Percentiles rank a stretch among this genome's conserved stretches.
Conservation (phyloP, 35 echinoderm and acorn worm species). For the Ophiothrix spiculata region DNA sequence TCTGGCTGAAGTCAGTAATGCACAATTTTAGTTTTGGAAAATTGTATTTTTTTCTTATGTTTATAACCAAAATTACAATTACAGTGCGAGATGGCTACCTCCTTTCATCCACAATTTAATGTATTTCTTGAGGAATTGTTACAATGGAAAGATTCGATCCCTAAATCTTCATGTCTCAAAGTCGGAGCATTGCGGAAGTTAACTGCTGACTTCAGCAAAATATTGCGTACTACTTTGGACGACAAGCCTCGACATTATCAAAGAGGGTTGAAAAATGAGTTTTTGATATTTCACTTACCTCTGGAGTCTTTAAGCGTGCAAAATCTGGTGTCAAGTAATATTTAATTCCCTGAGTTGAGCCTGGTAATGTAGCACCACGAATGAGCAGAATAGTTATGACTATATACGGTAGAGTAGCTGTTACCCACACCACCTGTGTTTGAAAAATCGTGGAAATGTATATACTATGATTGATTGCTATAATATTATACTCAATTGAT, state of each 20-base stretch:
- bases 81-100: too few relatives aligned
- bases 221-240: neutral
- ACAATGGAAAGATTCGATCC: too few relatives aligned
- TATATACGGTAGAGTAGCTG: slow-evolving; percentile 57
- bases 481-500: too few relatives aligned
- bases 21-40: too few relatives aligned
- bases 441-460: neutral
- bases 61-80: too few relatives aligned
- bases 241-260: neutral
- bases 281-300: neutral
- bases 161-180: neutral
- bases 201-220: too few relatives aligned
- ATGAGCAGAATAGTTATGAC: slow-evolving; percentile 57
- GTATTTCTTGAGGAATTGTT: too few relatives aligned
- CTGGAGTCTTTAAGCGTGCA: neutral
- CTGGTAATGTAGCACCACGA: slow-evolving; percentile 46
- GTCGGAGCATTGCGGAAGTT: neutral
- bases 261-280: neutral
- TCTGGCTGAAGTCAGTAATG: neutral
- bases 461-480: too few relatives aligned
- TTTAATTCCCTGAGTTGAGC: slow-evolving; percentile 35
- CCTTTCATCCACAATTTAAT: too few relatives aligned
- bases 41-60: too few relatives aligned
- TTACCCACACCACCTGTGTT: slow-evolving; percentile 48
- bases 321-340: slow-evolving; percentile 56